phyloP scores from a whole-genome alignment of 2,888 invertebrate genomes.

The Thymelicus sylvestris region DNA sequence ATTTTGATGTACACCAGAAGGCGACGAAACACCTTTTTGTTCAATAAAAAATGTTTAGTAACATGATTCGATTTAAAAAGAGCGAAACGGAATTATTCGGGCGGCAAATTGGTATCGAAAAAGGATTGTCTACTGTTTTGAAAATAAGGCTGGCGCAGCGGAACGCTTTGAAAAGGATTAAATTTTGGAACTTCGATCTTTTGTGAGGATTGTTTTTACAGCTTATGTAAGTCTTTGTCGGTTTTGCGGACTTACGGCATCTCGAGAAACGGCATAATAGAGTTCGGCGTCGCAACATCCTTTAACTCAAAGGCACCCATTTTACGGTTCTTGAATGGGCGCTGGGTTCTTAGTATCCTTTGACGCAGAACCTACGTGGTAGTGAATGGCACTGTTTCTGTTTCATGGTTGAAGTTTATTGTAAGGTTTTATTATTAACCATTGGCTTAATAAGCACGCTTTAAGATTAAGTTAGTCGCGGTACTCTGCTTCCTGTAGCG shows the following conservation, averaged over 20 bases:
- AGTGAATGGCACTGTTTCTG: conserved; percentile 73
- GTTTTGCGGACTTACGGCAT: conserved; percentile 64
- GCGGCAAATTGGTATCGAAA: conserved; percentile 82
- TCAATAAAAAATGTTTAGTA: conserved; percentile 63
- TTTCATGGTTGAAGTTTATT: no score
- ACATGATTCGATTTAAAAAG: conserved; percentile 61
- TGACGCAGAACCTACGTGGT: conserved; percentile 71
- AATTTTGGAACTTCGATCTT: conserved; percentile 60
- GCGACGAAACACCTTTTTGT: conserved; percentile 37
- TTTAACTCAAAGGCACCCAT: conserved; percentile 59
- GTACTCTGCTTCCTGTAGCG: conserved; percentile 47
- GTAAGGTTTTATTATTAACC: no score
- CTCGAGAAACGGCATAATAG: conserved; percentile 60
- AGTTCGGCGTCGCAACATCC: conserved; percentile 56
- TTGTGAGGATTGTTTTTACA: conserved; percentile 80
- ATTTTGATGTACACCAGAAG: conserved; percentile 32
- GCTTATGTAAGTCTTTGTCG: conserved; percentile 81
- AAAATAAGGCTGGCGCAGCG: conserved; percentile 71
- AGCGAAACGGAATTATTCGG: conserved; percentile 67
- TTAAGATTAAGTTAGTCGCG: conserved; percentile 48
- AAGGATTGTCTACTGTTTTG: conserved; percentile 83
- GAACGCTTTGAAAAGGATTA: conserved; percentile 78
- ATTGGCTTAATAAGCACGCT: conserved; percentile 49
- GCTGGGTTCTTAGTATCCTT: conserved; percentile 62
- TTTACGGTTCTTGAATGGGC: conserved; percentile 70